Base-by-base conservation (phyloP, 2,888 invertebrate genomes). In the Lathronympha strigana region DNA sequence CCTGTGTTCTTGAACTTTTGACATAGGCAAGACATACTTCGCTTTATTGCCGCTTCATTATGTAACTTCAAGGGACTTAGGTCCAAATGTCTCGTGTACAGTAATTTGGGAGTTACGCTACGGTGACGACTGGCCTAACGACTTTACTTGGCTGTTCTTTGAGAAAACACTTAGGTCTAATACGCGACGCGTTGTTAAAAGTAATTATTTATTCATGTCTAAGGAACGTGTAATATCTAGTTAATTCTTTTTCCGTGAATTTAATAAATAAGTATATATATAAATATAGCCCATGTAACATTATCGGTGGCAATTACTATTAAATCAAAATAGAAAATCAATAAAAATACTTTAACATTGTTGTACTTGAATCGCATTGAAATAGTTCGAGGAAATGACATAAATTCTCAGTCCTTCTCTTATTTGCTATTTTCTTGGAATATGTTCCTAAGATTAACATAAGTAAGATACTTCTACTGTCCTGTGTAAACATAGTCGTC, bases 41-140 rank as follows among this genome's bases (percentile, higher is more conserved):
- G 11, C 17, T 17, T 31, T 61, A 51, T 51, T 61, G 61, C 21
- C 45, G 13, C 21, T 45, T 21, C 21, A 21, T 45, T 1, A 45
- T 45, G 45, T 38, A 38, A 49, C 55, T 55, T 55, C 21, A 21
- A 47, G 45, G 25, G 31, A 19, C 28, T 17, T 31, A 45, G 36
- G 54, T 21, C 36, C 28, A 47, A 63, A 63, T 63, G 55, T 63
- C 55, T 36, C 38, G 21, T 28, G 21, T 63, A 49, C 47, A 40
- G 28, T 40, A 28, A 53, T 53, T 53, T n/a, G 40, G 38, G 25
- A 36, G 55, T 55, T 57, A 40, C 31, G 55, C 40, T 51, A 38
- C 25, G n/a, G n/a, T 19, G 54, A 54, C 47, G n/a, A 21, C 40
- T 15, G 31, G 49, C 40, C 49, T 63, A 57, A 49, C 21, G 47